Conservation (phyloP, 2,888 invertebrate species). For the Agonopterix alstromeriana region DNA sequence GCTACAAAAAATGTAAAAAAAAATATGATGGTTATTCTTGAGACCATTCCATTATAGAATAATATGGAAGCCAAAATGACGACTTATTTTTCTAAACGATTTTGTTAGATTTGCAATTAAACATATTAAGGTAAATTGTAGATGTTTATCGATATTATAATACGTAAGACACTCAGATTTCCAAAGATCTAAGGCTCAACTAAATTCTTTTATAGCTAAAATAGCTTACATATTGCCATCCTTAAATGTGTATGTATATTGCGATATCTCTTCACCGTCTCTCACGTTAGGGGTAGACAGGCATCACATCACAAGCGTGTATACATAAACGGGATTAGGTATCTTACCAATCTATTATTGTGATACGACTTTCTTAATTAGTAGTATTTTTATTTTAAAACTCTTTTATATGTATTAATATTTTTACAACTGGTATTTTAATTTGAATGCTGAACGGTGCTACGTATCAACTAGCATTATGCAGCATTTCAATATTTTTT, state of each 20-base stretch:
- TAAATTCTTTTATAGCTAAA: slow-evolving; percentile 51
- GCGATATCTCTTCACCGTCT: slow-evolving; percentile 6
- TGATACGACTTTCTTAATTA: slow-evolving; percentile 42
- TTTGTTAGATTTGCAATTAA: slow-evolving; percentile 72
- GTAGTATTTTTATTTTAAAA: slow-evolving; percentile 19
- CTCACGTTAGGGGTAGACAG: slow-evolving; percentile 6
- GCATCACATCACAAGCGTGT: slow-evolving; percentile 16
- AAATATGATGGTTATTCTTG: slow-evolving; percentile 59
- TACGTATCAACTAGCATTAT: slow-evolving; percentile 22
- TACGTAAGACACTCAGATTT: slow-evolving; percentile 61
- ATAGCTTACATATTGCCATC: slow-evolving; percentile 36
- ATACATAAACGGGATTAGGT: slow-evolving; percentile 31
- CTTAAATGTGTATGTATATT: slow-evolving; percentile 21
- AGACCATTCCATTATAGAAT: slow-evolving; percentile 72
- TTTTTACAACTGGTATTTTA: slow-evolving; percentile 13
- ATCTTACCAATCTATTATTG: slow-evolving; percentile 35
- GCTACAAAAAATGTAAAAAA: slow-evolving; percentile 30
- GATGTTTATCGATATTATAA: slow-evolving; percentile 66
- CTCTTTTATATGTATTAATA: slow-evolving; percentile 15
- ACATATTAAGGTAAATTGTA: slow-evolving; percentile 58
- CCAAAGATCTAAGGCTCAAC: slow-evolving; percentile 74
- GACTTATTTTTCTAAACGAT: slow-evolving; percentile 74
- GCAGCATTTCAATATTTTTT: neutral
- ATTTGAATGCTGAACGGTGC: slow-evolving; percentile 34
- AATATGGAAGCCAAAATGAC: slow-evolving; percentile 73